Percentiles rank a stretch among this genome's conserved stretches.
Evolutionary conservation across 2,113 vertebrate species (phyloP).

Genomic region (Amia ocellicauda): DNA sequence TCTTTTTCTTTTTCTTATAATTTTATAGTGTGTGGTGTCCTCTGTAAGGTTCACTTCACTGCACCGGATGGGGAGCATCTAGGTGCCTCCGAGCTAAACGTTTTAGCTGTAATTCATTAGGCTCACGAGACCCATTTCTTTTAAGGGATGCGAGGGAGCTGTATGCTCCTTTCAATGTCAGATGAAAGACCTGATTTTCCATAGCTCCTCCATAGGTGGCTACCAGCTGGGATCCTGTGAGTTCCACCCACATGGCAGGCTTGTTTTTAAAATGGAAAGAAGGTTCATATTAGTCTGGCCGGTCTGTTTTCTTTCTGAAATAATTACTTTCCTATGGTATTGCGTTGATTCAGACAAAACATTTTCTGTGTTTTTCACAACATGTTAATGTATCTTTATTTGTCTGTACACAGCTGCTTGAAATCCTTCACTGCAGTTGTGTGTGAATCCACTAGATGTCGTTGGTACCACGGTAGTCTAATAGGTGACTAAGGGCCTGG

Average conservation of each 20-base stretch:
- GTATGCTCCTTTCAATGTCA: constrained; percentile 21
- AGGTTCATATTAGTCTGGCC: constrained; percentile 28
- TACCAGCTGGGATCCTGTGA: constrained; percentile 43
- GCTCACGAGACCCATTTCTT: background rate
- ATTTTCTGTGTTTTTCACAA: background rate
- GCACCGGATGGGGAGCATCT: no score
- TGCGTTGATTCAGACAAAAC: constrained; percentile 11
- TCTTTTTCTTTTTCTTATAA: no score
- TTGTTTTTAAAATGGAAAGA: no score
- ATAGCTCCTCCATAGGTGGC: constrained; percentile 21
- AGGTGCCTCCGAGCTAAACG: background rate
- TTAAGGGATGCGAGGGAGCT: constrained; percentile 1
- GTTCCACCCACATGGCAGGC: no score
- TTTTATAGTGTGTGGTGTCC: no score
- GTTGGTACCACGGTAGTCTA: constrained; percentile 44
- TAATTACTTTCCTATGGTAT: constrained; percentile 16
- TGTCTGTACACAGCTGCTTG: background rate
- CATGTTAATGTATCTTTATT: background rate
- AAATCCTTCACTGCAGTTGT: constrained; percentile 10
- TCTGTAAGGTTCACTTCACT: no score
- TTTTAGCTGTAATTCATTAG: background rate
- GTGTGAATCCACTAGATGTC: constrained; percentile 68
- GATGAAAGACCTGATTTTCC: constrained; percentile 20
- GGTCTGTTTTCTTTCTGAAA: constrained; percentile 46
- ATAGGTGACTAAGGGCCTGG: constrained; percentile 28